These are phyloP conservation scores for Hepsetus odoe DNA, from an alignment of 2,113 vertebrate species.

Conservation along the genomic window DNA sequence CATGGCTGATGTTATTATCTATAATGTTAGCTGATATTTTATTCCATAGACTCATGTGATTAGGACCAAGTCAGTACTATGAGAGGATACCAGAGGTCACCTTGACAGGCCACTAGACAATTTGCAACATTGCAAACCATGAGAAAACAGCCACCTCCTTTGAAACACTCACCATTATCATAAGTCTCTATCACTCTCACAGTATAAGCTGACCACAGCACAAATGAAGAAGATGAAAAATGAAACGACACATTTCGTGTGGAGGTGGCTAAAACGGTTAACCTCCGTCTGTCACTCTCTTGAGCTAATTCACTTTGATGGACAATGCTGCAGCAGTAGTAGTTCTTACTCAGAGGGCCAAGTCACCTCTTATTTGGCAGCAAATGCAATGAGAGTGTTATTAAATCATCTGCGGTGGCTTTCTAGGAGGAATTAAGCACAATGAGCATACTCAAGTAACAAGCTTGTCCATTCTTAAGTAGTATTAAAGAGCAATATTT, in stretches of 20 bases:
- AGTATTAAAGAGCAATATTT: conserved; percentile 63
- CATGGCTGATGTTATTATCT: conserved; percentile 7
- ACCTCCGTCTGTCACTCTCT: conserved; percentile 36
- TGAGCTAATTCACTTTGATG: conserved; percentile 36
- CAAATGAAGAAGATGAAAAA: conserved; percentile 36
- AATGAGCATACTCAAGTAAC: conserved; percentile 40
- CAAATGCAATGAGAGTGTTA: conserved; percentile 44
- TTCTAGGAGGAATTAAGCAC: conserved; percentile 45
- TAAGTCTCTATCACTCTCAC: conserved; percentile 28
- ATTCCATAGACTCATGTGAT: conserved; percentile 27
- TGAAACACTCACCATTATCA: conserved; percentile 24
- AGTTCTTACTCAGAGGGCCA: conserved; percentile 36
- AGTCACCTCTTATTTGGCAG: conserved; percentile 44
- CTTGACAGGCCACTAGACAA: conserved; percentile 33
- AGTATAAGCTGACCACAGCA: conserved; percentile 35
- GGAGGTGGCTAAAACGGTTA: conserved; percentile 39
- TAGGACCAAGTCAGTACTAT: conserved; percentile 5
- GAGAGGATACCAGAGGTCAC: conserved; percentile 40
- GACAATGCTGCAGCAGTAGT: conserved; percentile 26
- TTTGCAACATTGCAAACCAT: conserved; percentile 16
- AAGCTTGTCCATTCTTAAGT: conserved; percentile 52
- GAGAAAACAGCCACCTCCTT: conserved; percentile 16
- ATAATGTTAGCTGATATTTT: conserved; percentile 32
- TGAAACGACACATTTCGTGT: conserved; percentile 33
- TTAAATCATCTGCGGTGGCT: conserved; percentile 58